A percentile compares a stretch with the other conserved stretches of the same genome.
Evolutionary conservation across 2,797 vertebrate species (phyloP).

Genomic region (Anas georgica): DNA sequence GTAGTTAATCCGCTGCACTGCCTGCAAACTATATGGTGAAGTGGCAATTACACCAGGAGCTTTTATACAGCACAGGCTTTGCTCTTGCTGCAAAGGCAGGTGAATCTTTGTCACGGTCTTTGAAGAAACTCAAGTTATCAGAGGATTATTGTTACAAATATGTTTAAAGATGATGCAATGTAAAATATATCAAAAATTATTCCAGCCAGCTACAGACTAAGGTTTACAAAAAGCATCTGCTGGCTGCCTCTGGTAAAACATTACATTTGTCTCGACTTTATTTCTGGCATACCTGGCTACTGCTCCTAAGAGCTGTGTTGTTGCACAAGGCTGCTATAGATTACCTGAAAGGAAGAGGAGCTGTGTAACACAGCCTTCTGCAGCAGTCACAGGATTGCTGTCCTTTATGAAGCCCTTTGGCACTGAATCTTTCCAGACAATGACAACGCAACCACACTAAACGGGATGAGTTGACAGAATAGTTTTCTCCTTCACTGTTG

Average conservation of each 20-base stretch:
- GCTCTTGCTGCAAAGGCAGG: neutral
- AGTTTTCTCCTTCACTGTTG: neutral
- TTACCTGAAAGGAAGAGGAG: slow-evolving; percentile 49
- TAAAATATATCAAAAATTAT: slow-evolving; percentile 3
- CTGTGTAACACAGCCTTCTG: neutral
- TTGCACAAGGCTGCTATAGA: slow-evolving; percentile 13
- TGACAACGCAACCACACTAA: neutral
- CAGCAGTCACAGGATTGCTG: slow-evolving; percentile 34
- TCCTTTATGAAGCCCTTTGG: slow-evolving; percentile 30
- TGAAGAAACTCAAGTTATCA: neutral
- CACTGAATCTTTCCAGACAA: neutral
- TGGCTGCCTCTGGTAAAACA: slow-evolving; percentile 49
- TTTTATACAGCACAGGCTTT: slow-evolving; percentile 1
- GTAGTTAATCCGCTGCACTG: slow-evolving; percentile 22
- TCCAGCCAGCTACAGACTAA: slow-evolving; percentile 1
- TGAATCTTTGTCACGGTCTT: neutral
- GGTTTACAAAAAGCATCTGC: slow-evolving; percentile 47
- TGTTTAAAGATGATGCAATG: neutral
- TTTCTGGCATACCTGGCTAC: slow-evolving; percentile 56
- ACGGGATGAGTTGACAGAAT: neutral
- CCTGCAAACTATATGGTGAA: neutral
- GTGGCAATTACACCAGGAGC: neutral
- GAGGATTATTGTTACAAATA: slow-evolving; percentile 15
- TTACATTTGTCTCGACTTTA: slow-evolving; percentile 28
- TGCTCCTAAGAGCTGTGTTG: slow-evolving; percentile 8